Conservation (phyloP, 2,113 vertebrate genomes). For the Procapra przewalskii region DNA sequence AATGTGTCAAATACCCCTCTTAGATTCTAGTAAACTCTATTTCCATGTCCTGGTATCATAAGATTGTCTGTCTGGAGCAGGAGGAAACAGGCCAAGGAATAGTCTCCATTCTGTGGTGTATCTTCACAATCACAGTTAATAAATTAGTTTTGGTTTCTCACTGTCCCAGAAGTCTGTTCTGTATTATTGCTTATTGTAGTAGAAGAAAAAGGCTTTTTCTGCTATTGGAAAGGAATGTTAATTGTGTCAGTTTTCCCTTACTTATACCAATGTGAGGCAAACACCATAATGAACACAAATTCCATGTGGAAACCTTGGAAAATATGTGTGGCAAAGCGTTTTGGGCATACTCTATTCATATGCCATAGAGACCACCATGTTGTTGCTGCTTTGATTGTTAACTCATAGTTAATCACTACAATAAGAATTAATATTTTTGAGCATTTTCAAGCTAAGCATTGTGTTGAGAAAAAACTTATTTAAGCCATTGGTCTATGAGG, state of each 20-base stretch:
- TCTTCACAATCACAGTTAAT: neutral
- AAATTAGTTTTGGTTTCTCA: neutral
- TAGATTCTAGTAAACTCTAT: neutral
- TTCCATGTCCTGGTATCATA: neutral
- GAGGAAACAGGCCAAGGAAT: neutral
- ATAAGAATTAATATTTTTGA: neutral
- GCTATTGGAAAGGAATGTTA: neutral
- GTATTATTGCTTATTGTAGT: neutral
- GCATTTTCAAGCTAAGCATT: neutral
- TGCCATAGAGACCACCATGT: neutral
- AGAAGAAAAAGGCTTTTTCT: neutral
- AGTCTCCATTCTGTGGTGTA: neutral
- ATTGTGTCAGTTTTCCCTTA: neutral
- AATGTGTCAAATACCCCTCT: neutral
- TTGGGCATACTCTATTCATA: neutral
- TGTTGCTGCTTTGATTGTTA: neutral
- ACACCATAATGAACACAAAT: neutral
- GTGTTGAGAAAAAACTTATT: neutral
- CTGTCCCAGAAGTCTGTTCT: neutral
- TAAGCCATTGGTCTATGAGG: neutral
- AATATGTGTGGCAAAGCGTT: neutral
- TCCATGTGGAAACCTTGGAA: neutral
- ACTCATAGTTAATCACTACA: neutral
- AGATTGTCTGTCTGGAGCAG: neutral
- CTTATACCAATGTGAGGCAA: neutral